Evolutionary conservation across 2,888 invertebrate genomes (phyloP), one percentile per base, ranked within the genome.

Genomic region (Hypena proboscidalis): DNA sequence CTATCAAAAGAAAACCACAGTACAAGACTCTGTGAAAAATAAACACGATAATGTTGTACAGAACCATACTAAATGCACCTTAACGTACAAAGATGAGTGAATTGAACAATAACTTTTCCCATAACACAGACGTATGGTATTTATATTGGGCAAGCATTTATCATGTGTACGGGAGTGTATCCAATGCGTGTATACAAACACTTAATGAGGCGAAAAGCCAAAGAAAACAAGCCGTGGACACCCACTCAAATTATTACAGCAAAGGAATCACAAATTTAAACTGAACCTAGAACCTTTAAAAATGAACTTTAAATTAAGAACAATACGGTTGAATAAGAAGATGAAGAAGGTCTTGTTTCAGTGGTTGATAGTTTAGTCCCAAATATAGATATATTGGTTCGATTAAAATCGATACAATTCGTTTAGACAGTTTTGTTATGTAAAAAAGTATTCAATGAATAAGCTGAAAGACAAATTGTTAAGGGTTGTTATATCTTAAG

Each of bases 131-230:
- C 21, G 46, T 63, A 58, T 58, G 63, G 70, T 66, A 70, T 77
- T 77, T 76, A 74, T 75, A 80, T 83, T 83, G 77, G 64, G 75
- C 68, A 80, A 80, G 74, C 77, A 76, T 83, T 81, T 83, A 84
- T 85, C 77, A 74, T 71, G 51, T 70, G 53, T 58, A 64, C 63
- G 70, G 64, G 39, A 44, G 32, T 74, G 76, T 72, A 77, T 83
- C 77, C 77, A 77, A 77, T 77, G 75, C 77, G 73, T 80, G 81
- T 83, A 73, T 77, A 84, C 81, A 83, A 83, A 85, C 80, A 83
- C 80, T 82, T 82, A 82, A 86, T 86, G 82, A 85, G 75, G 77
- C 78, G 79, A 82, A 85, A 85, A 83, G 63, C 80, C 80, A 80
- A 82, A 82, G 82, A 82, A 82, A 85, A 80, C 80, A 81, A 74